Base-by-base conservation (phyloP, 2,113 vertebrate genomes). In the Microtus ochrogaster region DNA sequence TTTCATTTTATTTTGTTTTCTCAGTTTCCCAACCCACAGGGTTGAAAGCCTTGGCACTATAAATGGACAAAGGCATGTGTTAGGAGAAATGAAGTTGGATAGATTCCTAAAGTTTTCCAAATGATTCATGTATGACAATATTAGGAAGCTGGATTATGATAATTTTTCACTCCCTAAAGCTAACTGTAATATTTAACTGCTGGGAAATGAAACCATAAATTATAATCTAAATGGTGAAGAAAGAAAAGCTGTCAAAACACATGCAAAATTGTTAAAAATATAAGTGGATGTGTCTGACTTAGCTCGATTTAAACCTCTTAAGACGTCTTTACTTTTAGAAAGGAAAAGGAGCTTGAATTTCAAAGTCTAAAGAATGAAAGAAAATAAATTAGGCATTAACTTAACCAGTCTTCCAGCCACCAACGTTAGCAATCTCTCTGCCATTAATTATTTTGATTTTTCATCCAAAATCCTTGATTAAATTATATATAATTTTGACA, bases 71-170 rank as follows among this genome's bases (percentile, higher is more conserved):
- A 93, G 89, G 41, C 97, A 33, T 92, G 52, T 85, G 96, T 82
- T 93, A 97, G 94, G 89, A 97, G 55, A 98, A 97, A 92, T 81
- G 52, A 33, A 96, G 44, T 91, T 97, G 93, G 85, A 94, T 41
- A 94, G 84, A 78, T n/a, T 97, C 77, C 94, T 97, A 92, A 97
- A 97, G 96, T 98, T 97, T 89, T 97, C 66, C 76, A 65, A 96
- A 63, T 95, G 85, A 98, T 98, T 98, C 97, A 94, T 85, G 26
- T 79, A 88, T 97, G 96, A 97, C 52, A 89, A 70, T 73, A 39
- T 97, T 96, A 97, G 61, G 92, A 28, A 61, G 89, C 85, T 91
- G 94, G 61, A 94, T 94, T 63, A 96, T 87, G 66, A 95, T 92
- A 96, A 84, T 97, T 91, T 92, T 97, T 92, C 47, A 92, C 36